A percentile compares a stretch with the other conserved stretches of the same genome.
Evolutionary conservation across 2,888 invertebrate genomes (phyloP).

Genomic region (Nymphalis polychloros): DNA sequence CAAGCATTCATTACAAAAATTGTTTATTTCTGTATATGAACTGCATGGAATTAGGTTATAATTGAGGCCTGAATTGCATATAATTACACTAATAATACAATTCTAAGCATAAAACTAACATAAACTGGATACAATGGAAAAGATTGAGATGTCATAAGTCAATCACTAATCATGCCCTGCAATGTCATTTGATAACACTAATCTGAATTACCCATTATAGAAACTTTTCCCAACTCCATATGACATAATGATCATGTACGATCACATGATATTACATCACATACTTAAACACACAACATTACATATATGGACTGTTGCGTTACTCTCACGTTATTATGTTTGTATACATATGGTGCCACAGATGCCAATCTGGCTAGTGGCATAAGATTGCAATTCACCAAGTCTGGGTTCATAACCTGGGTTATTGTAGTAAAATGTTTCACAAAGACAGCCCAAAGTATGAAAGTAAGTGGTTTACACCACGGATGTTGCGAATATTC

Average conservation of each 20-base stretch:
- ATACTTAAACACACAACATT: neutral
- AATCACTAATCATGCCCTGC: conserved; percentile 15
- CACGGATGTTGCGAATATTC: no score
- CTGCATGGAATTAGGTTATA: no score
- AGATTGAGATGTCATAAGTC: conserved; percentile 18
- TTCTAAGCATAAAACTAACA: conserved; percentile 5
- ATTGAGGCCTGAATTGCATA: no score
- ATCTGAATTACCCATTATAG: conserved; percentile 33
- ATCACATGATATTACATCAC: conserved; percentile 31
- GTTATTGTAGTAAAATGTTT: no score
- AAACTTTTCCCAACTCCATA: conserved; percentile 25
- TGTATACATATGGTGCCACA: neutral
- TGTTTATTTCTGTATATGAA: no score
- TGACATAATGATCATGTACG: conserved; percentile 25
- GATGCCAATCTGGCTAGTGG: no score
- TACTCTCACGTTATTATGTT: neutral
- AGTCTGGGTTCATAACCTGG: no score
- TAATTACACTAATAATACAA: no score
- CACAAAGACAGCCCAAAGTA: no score
- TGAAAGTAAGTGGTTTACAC: no score
- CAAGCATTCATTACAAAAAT: no score
- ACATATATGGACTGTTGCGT: neutral
- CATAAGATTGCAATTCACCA: no score
- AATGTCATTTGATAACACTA: conserved; percentile 29
- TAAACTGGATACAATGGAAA: conserved; percentile 15